A percentile compares a stretch with the other conserved stretches of the same genome.
Evolutionary conservation across 2,113 vertebrate species (phyloP).

Genomic region (Phoxinus phoxinus): DNA sequence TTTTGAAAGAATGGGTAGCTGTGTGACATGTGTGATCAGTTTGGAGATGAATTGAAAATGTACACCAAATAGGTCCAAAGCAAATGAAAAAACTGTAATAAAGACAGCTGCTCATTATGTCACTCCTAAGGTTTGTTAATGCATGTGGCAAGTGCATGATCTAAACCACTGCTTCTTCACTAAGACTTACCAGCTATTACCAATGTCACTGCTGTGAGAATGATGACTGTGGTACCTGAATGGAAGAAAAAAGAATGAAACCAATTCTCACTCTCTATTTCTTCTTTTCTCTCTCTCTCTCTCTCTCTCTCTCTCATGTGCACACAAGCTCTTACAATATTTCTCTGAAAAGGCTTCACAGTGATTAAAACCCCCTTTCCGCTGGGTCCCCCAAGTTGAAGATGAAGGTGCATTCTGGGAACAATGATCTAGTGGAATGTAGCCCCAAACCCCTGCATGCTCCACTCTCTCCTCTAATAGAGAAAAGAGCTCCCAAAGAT

Average conservation of each 20-base stretch:
- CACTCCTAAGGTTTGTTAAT: constrained; percentile 44
- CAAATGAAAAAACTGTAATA: neutral
- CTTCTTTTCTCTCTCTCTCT: neutral
- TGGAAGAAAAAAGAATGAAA: constrained; percentile 13
- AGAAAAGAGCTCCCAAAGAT: constrained; percentile 52
- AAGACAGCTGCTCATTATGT: constrained; percentile 35
- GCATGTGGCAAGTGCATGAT: constrained; percentile 47
- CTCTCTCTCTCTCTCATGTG: neutral
- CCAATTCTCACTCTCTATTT: neutral
- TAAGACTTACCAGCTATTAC: constrained; percentile 7
- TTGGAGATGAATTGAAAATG: too few relatives aligned
- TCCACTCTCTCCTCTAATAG: constrained; percentile 46
- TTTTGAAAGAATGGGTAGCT: too few relatives aligned
- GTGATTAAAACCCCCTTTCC: constrained; percentile 50
- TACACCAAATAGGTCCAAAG: too few relatives aligned
- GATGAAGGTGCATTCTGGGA: constrained; percentile 56
- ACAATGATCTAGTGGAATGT: constrained; percentile 57
- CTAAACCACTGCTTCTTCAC: constrained; percentile 23
- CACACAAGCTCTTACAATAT: constrained; percentile 40
- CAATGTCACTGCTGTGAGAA: neutral
- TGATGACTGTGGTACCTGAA: constrained; percentile 33
- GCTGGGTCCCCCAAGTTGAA: constrained; percentile 46
- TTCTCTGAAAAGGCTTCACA: constrained; percentile 38
- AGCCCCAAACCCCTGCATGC: constrained; percentile 48
- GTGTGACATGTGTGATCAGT: too few relatives aligned